These are phyloP conservation scores for Rhinoraja longicauda DNA, from an alignment of 2,797 vertebrate genomes.

Conservation along the genomic window DNA sequence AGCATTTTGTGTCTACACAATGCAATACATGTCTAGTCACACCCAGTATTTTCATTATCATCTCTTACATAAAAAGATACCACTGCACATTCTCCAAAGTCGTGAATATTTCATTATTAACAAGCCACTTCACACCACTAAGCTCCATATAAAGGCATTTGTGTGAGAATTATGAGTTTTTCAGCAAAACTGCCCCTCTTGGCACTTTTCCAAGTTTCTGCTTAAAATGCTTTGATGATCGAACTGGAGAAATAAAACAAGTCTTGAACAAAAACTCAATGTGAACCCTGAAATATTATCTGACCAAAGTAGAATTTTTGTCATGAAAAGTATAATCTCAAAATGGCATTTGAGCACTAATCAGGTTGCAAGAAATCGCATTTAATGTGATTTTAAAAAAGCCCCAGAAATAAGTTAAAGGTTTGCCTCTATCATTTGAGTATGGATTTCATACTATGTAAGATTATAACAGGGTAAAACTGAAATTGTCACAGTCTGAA, in stretches of 20 bases:
- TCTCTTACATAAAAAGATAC: background rate
- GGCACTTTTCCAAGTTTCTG: background rate
- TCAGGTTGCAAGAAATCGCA: background rate
- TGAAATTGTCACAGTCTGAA: background rate
- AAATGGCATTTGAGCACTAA: background rate
- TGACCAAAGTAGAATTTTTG: background rate
- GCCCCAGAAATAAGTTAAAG: background rate
- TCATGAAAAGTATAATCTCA: background rate
- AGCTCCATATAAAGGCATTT: background rate
- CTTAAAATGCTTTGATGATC: background rate
- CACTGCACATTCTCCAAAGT: background rate
- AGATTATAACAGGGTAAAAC: background rate
- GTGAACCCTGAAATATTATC: background rate
- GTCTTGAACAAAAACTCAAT: background rate
- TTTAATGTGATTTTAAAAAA: background rate
- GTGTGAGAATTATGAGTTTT: background rate
- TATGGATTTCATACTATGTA: background rate
- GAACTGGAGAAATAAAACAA: background rate
- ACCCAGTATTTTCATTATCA: background rate
- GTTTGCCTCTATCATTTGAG: background rate
- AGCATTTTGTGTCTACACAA: too few relatives aligned
- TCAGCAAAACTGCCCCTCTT: background rate
- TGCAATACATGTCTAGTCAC: background rate
- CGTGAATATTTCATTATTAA: background rate
- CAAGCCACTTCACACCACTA: background rate